Evolutionary conservation across 2,797 vertebrate genomes (phyloP).

Genomic region (Arvicola amphibius): DNA sequence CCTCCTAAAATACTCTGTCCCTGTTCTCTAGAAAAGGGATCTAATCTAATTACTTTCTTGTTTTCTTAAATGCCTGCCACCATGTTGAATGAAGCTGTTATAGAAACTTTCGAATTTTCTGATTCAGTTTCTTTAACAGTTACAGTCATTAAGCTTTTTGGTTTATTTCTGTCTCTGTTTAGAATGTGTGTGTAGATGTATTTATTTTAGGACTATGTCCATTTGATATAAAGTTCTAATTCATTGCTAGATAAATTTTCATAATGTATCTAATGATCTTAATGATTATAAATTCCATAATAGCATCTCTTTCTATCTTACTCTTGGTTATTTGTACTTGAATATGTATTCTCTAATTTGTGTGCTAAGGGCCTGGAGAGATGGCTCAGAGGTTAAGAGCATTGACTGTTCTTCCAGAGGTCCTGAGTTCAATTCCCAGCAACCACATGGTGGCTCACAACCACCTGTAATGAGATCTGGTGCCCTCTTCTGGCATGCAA

Average conservation of each 20-base stretch:
- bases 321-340: background rate
- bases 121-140: background rate
- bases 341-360: background rate
- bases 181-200: background rate
- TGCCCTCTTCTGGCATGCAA: too few relatives aligned
- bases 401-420: too few relatives aligned
- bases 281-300: background rate
- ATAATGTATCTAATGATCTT: constrained; percentile 3
- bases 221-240: background rate
- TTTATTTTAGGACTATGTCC: constrained; percentile 16
- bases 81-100: background rate
- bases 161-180: constrained; percentile 22
- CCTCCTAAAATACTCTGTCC: constrained; percentile 31
- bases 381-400: too few relatives aligned
- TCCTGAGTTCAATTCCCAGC: too few relatives aligned
- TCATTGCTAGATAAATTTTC: background rate
- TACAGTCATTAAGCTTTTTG: constrained; percentile 3
- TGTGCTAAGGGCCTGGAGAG: too few relatives aligned
- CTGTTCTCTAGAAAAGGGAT: background rate
- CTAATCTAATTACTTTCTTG: background rate
- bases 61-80: background rate
- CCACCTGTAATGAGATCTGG: too few relatives aligned
- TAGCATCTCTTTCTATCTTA: background rate
- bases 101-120: constrained; percentile 27
- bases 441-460: too few relatives aligned